Conservation (phyloP, 2,888 invertebrate genomes). For the Sphinx pinastri region DNA sequence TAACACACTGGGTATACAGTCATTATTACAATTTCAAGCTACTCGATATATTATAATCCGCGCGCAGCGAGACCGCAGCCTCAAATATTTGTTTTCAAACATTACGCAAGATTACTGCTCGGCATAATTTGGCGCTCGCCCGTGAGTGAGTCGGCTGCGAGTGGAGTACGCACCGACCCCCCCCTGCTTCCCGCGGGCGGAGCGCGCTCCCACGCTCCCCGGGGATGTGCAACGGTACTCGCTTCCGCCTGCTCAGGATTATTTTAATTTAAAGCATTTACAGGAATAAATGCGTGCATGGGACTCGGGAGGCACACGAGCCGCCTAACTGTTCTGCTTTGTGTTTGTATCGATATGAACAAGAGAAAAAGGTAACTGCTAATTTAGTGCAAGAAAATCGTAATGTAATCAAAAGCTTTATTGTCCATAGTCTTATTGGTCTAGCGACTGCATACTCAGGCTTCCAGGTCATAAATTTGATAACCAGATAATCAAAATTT, state of each 20-base stretch:
- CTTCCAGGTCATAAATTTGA: too few relatives aligned
- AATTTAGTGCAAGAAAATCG: too few relatives aligned
- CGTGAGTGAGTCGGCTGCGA: conserved; percentile 14
- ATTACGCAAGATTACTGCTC: conserved; percentile 37
- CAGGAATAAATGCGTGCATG: neutral
- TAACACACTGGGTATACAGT: too few relatives aligned
- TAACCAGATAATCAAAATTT: too few relatives aligned
- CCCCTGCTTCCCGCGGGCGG: neutral
- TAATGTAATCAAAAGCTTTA: too few relatives aligned
- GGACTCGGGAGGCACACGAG: neutral
- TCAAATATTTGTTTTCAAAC: conserved; percentile 36
- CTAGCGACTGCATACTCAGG: too few relatives aligned
- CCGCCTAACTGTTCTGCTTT: too few relatives aligned
- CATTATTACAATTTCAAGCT: too few relatives aligned
- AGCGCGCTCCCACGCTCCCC: conserved; percentile 30
- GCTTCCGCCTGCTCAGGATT: conserved; percentile 2
- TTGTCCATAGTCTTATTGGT: too few relatives aligned
- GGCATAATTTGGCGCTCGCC: conserved; percentile 31
- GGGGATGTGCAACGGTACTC: conserved; percentile 8
- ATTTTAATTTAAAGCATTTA: conserved; percentile 5
- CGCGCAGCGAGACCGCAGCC: conserved; percentile 7
- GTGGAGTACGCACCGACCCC: neutral
- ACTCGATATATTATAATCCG: neutral
- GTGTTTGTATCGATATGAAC: neutral
- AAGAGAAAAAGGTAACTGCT: neutral